Evolutionary conservation across 2,797 vertebrate species (phyloP).

Genomic region (Benthosema pterotum): DNA sequence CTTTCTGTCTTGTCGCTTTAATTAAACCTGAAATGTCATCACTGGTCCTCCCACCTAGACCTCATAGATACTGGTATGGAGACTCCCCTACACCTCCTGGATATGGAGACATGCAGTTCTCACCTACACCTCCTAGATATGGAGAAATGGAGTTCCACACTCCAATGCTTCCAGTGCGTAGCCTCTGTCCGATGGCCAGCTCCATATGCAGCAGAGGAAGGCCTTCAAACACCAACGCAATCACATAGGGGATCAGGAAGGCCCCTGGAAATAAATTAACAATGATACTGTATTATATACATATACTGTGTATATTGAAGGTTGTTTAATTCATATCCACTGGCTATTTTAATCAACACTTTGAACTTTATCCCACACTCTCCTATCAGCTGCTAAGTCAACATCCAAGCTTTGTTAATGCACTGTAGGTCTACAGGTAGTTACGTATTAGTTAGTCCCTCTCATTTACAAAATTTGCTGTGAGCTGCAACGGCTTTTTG

Average conservation of each 20-base stretch:
- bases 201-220: constrained; percentile 85
- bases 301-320: too few species aligned
- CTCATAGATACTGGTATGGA: constrained; percentile 78
- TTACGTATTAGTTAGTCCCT: neutral
- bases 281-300: too few species aligned
- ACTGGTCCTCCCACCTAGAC: too few species aligned
- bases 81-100: constrained; percentile 82
- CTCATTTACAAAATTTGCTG: neutral
- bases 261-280: constrained; percentile 71
- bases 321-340: constrained; percentile 23
- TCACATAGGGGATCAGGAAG: constrained; percentile 86
- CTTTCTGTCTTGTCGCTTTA: neutral
- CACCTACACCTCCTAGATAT: constrained; percentile 84
- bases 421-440: neutral
- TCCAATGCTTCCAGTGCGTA: constrained; percentile 81
- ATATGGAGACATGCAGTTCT: constrained; percentile 79
- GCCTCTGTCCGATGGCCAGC: constrained; percentile 83
- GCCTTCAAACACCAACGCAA: constrained; percentile 84
- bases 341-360: constrained; percentile 27
- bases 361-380: constrained; percentile 24
- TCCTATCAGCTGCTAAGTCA: neutral
- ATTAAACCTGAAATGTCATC: too few species aligned
- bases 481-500: neutral
- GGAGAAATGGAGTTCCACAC: constrained; percentile 85
- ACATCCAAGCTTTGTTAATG: neutral